Evolutionary conservation across 2,113 vertebrate species (phyloP), one percentile per base, ranked within the genome.

Genomic region (Epinephelus fuscoguttatus): DNA sequence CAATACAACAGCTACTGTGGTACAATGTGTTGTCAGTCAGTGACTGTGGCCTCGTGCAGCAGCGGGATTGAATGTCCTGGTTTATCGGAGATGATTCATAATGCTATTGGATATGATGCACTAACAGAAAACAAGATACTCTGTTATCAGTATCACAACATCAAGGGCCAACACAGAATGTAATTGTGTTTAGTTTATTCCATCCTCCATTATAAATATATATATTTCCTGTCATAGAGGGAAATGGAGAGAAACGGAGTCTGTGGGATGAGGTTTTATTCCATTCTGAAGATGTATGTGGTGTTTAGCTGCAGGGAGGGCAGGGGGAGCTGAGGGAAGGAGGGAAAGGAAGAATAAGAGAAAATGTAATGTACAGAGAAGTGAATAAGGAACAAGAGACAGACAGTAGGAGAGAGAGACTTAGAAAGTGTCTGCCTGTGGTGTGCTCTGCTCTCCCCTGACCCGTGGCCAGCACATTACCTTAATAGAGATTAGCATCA

Each of bases 401-500:
- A 60, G 70, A 74, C 67, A 78, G 61, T 67, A 25, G 15, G 47
- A 75, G 78, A 75, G 50, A 67, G 66, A 62, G 57, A 33, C 49
- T 8, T 21, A 52, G 70, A 52, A 53, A 25, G 69, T 60, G 67
- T 76, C 60, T 72, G 67, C 47, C 13, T n/a, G 42, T 63, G 40
- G 33, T 56, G 66, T 71, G 70, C 69, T 88, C 17, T 50, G 27
- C 81, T 89, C 66, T 79, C 61, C 40, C 47, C 53, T 19, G 69
- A 88, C 69, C 82, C 61, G 6, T 75, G 49, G 87, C 81, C 73
- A 40, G 60, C 84, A 82, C 90, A 90, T 91, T 89, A 91, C 88
- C 91, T 88, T 88, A 90, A 86, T 90, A 76, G 85, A 93, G 94
- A 93, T 93, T 91, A 94, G 89, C 89, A 92, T 93, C 91, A 88